Base-by-base conservation (phyloP, 2,888 invertebrate genomes). In the Elysia crispata region DNA sequence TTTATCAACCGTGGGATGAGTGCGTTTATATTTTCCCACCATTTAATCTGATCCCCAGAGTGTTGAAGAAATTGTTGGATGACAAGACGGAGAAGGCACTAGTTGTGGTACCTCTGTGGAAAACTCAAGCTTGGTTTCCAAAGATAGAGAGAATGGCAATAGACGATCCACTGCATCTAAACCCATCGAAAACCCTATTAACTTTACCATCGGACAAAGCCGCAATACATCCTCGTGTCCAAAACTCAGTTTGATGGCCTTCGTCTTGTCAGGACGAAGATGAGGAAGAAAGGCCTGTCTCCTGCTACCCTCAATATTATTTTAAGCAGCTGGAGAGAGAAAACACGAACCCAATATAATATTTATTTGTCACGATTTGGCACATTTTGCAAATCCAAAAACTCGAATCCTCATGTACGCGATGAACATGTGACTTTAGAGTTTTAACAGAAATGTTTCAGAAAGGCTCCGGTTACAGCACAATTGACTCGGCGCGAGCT, bases 21-120 rank as follows among this genome's bases (percentile, higher is more conserved):
- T 60, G 15, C 25, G 60, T 60, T 60, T 60, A 60, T 60, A 60
- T 60, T 60, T 60, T 60, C 60, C 60, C 60, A 5, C 60, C 60
- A 23, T 60, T 60, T 60, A 60, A 60, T 13, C 25, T 60, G 15
- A 60, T 60, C 60, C 25, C 60, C 25, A 60, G 60, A 15, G 60
- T 60, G 5, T 25, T 60, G n/a, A n/a, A 60, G 60, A 60, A 60
- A 25, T 6, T 60, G 3, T 8, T 60, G n/a, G 25, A 23, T 5
- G 60, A 60, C 60, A 60, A 13, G 15, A 60, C 60, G 60, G 60
- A 60, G 15, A 60, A 13, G 6, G 60, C 25, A 6, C 60, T 60
- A 15, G n/a, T 60, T 8, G 25, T 60, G 25, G 25, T 60, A 60
- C 60, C 60, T 3, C 3, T 60, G n/a, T 60, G 60, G 60, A n/a